Evolutionary conservation across 2,888 invertebrate species (phyloP).

Genomic region (Epirrhoe alternata): DNA sequence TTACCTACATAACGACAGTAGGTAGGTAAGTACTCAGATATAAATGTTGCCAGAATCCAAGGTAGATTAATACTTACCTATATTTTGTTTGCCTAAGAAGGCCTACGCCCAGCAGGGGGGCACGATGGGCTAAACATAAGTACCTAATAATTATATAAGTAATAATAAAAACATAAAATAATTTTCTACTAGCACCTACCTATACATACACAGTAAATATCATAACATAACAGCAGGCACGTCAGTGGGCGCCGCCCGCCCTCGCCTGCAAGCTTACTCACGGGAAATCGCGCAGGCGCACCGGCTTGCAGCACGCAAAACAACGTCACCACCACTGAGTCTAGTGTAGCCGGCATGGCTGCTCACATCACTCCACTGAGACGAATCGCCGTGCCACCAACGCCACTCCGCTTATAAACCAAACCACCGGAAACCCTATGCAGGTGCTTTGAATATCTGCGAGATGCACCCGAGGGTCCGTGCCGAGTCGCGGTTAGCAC

Average conservation of each 20-base stretch:
- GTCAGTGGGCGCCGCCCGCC: constrained; percentile 69
- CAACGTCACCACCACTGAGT: constrained; percentile 67
- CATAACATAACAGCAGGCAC: background rate
- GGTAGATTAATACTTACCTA: no score
- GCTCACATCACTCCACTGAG: constrained; percentile 67
- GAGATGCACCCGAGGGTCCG: constrained; percentile 64
- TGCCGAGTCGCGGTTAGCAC: constrained; percentile 68
- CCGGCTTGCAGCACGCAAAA: constrained; percentile 72
- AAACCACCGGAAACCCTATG: constrained; percentile 65
- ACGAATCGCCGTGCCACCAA: constrained; percentile 52
- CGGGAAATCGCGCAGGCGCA: constrained; percentile 81
- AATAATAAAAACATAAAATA: background rate
- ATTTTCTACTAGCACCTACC: background rate
- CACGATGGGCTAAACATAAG: no score
- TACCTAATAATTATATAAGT: no score
- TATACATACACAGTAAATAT: background rate
- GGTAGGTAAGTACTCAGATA: no score
- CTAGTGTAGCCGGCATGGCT: constrained; percentile 63
- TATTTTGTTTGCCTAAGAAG: no score
- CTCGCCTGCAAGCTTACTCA: constrained; percentile 67
- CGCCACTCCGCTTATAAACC: constrained; percentile 69
- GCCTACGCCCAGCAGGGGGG: no score
- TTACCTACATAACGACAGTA: no score
- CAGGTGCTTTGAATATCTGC: constrained; percentile 82
- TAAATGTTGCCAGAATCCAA: no score